Evolutionary conservation across 2,888 invertebrate species (phyloP), one percentile per base, ranked within the genome.

Genomic region (Fragum fragum): DNA sequence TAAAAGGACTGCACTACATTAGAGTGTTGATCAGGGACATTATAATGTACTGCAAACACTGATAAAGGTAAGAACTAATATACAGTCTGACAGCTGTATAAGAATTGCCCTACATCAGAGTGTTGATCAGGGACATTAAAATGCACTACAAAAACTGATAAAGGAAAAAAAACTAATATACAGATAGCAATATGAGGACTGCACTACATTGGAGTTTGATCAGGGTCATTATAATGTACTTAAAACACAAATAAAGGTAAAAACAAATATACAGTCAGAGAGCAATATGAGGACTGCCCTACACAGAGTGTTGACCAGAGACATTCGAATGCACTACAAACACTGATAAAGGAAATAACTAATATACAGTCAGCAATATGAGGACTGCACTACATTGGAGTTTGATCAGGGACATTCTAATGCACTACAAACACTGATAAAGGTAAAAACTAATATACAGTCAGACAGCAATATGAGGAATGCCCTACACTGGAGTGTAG

Each of bases 1-100:
- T 87, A 88, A 26, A 83, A 86, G 82, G 36, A 85, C 86, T 16
- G 86, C 86, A 1, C 39, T 88, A 29, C 88, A 88, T 68, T 78
- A 83, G 82, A 71, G 84, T 72, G 88, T 88, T 1, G 85, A 87
- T 42, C 73, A 83, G 32, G 79, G 82, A 32, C 85, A 85, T 26
- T 74, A 79, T 14, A 72, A 79, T 57, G 80, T 87, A 28, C 69
- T 88, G 11, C 73, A 81, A 29, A 23, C 61, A 1, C 72, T 88
- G 0, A 63, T 85, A 52, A 76, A 83, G 84, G 88, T 88, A 36
- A 36, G 32, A 6, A 36, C 32, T n/a, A 36, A 36, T 36, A 36
- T 36, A 36, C 32, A 36, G 5, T 9, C 84, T 7, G 87, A 88
- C 28, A 83, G 81, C 36, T 84, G 81, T 39, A 83, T 82, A 75